Percentiles rank a stretch among this genome's conserved stretches.
Conservation (phyloP, 2,113 vertebrate species). For the Mesitornis unicolor region DNA sequence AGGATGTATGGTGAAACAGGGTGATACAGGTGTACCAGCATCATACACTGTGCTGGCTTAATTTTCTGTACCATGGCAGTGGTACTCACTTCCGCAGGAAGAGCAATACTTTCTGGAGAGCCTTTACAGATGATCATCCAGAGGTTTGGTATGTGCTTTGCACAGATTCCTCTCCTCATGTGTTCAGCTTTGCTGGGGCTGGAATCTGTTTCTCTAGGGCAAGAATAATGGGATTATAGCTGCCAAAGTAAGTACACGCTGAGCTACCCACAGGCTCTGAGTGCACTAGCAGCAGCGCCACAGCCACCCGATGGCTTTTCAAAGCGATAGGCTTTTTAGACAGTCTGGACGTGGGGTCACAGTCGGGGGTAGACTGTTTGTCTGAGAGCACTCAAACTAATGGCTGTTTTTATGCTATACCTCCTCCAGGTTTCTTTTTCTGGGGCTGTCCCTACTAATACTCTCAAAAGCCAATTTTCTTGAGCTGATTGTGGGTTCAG, state of each 20-base stretch:
- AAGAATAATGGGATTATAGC: neutral
- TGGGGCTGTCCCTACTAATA: neutral
- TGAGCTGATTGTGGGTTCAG: neutral
- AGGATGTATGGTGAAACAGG: neutral
- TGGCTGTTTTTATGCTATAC: neutral
- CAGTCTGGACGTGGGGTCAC: neutral
- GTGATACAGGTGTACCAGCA: neutral
- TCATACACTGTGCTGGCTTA: neutral
- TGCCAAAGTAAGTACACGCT: neutral
- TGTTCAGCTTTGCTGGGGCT: neutral
- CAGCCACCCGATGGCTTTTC: neutral
- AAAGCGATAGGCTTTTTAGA: neutral
- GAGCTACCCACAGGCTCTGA: neutral
- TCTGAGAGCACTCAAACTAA: neutral
- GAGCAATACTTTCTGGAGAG: neutral
- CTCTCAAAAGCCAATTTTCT: neutral
- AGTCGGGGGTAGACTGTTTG: neutral
- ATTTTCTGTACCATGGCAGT: neutral
- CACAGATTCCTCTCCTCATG: neutral
- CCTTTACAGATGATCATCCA: neutral
- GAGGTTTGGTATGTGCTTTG: neutral
- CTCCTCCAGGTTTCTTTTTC: neutral
- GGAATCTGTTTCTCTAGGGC: neutral
- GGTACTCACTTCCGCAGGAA: neutral
- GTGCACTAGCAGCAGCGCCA: neutral